These are phyloP conservation scores for Otus sunia DNA, from an alignment of 2,113 vertebrate species.

Conservation along the genomic window DNA sequence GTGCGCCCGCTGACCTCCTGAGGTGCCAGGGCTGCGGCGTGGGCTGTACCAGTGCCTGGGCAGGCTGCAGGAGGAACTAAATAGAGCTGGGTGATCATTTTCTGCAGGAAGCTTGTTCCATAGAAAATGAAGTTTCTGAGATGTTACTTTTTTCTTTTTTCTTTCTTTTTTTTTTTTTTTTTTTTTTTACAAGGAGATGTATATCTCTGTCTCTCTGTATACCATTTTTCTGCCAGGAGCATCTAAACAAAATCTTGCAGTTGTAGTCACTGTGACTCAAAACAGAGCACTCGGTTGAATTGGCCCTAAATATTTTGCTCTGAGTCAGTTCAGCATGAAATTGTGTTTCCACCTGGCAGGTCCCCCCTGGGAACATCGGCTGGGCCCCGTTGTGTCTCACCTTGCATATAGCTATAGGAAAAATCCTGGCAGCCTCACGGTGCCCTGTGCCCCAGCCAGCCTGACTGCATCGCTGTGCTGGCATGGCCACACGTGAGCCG, in stretches of 20 bases:
- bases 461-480: neutral
- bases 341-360: neutral
- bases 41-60: neutral
- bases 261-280: neutral
- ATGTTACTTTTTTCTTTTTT: neutral
- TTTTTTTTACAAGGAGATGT: neutral
- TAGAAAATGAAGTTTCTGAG: neutral
- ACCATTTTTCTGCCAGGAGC: neutral
- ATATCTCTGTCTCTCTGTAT: neutral
- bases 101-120: neutral
- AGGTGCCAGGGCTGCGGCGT: neutral
- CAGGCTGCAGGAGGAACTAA: neutral
- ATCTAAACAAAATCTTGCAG: neutral
- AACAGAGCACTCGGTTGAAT: neutral
- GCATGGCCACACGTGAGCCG: neutral
- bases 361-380: neutral
- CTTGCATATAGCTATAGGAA: too few relatives aligned
- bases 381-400: neutral
- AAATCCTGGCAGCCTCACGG: too few relatives aligned
- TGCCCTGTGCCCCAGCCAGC: neutral
- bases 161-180: too few relatives aligned
- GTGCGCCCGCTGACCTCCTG: fast-evolving
- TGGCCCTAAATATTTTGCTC: neutral
- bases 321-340: neutral
- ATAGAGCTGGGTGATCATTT: neutral